phyloP scores from a whole-genome alignment of 2,888 invertebrate genomes.

The Scaptomyza tumidula region DNA sequence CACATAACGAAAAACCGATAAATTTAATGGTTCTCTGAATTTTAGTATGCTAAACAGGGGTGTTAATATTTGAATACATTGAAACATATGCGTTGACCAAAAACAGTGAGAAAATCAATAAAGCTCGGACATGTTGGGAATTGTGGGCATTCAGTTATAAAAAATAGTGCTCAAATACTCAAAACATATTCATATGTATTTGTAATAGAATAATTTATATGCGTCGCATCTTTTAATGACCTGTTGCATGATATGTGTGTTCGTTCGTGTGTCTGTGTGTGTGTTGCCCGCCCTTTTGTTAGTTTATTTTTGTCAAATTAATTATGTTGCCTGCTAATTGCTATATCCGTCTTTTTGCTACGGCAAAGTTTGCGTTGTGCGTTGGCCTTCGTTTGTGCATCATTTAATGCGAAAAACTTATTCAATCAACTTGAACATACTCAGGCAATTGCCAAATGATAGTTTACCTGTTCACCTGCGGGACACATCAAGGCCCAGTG shows the following conservation, averaged over 20 bases:
- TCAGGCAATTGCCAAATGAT: constrained; percentile 15
- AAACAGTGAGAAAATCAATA: constrained; percentile 47
- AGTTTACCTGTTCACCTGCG: constrained; percentile 49
- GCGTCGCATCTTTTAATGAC: constrained; percentile 35
- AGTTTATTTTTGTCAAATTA: constrained; percentile 49
- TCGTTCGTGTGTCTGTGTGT: constrained; percentile 2
- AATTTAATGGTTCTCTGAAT: constrained; percentile 13
- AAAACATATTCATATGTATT: constrained; percentile 4
- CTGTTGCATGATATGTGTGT: constrained; percentile 35
- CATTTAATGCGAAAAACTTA: constrained; percentile 16
- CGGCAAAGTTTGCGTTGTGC: constrained; percentile 4
- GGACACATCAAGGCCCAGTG: constrained; percentile 22
- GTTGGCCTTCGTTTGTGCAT: background rate
- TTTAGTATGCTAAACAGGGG: constrained; percentile 18
- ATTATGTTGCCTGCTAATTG: constrained; percentile 55
- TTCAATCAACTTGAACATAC: constrained; percentile 39
- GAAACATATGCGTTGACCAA: constrained; percentile 46
- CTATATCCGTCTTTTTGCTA: constrained; percentile 41
- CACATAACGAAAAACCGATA: constrained; percentile 3
- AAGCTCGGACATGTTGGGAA: constrained; percentile 18
- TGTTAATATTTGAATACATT: constrained; percentile 29
- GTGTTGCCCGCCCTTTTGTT: constrained; percentile 19
- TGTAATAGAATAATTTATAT: constrained; percentile 51
- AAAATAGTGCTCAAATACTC: no score
- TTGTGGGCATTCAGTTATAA: background rate